Conservation (phyloP, 2,888 invertebrate genomes). For the Euspilapteryx auroguttella region DNA sequence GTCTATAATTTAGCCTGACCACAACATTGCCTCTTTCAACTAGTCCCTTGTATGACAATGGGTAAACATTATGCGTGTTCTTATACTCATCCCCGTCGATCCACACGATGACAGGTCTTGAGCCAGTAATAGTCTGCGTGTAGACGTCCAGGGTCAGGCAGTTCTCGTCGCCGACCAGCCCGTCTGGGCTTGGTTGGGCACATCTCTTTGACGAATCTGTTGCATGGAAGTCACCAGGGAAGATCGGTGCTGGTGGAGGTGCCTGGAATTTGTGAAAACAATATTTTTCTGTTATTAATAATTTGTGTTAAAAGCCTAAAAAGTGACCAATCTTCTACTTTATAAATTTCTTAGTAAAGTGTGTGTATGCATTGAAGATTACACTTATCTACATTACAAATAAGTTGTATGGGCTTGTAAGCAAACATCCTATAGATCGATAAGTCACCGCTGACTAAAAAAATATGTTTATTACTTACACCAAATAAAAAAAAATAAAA, state of each 20-base stretch:
- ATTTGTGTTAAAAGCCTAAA: too few relatives aligned
- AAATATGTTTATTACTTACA: too few relatives aligned
- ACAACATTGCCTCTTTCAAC: conserved; percentile 68
- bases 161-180: conserved; percentile 34
- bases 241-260: conserved; percentile 5
- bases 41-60: conserved; percentile 56
- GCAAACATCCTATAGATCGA: too few relatives aligned
- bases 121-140: conserved; percentile 21
- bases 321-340: too few relatives aligned
- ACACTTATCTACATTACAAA: too few relatives aligned
- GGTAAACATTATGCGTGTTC: conserved; percentile 12
- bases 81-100: conserved; percentile 34
- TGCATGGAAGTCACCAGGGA: conserved; percentile 4
- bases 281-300: too few relatives aligned
- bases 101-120: conserved; percentile 39
- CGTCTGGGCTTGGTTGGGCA: conserved; percentile 26
- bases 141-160: conserved; percentile 33
- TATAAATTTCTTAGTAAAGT: too few relatives aligned
- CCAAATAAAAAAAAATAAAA: too few relatives aligned
- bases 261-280: conserved; percentile 4
- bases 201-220: conserved; percentile 2
- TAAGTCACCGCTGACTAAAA: background rate
- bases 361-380: too few relatives aligned
- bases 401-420: too few relatives aligned
- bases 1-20: conserved; percentile 66